These are phyloP conservation scores for Ciconia maguari DNA, from an alignment of 2,113 vertebrate genomes.

Conservation along the genomic window DNA sequence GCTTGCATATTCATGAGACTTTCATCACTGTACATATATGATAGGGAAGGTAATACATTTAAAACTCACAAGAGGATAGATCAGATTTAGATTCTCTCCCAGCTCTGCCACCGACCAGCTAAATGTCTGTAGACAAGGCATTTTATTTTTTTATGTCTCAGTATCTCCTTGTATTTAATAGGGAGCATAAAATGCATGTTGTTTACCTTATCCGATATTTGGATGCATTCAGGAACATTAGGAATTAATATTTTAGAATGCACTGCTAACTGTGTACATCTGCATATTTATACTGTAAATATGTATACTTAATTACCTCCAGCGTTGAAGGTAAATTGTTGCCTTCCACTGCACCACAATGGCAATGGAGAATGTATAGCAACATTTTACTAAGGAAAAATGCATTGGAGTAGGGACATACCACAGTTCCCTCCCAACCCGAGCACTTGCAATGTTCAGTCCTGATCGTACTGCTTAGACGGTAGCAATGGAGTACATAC, in stretches of 20 bases:
- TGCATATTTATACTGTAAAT: neutral
- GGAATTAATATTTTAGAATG: neutral
- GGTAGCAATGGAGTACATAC: too few relatives aligned
- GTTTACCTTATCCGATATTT: neutral
- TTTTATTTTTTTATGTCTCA: neutral
- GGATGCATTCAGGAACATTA: neutral
- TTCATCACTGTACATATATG: accelerated
- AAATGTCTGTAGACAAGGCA: neutral
- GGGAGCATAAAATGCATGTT: neutral
- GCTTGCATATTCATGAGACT: neutral
- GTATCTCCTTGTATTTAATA: neutral
- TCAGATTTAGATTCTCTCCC: neutral
- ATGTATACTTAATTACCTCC: neutral
- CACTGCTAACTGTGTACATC: neutral
- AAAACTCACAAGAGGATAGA: neutral
- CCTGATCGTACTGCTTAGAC: neutral
- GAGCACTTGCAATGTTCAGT: neutral
- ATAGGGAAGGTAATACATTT: neutral
- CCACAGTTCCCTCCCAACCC: neutral
- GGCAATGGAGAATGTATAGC: neutral
- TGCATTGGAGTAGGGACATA: too few relatives aligned
- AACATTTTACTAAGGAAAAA: neutral
- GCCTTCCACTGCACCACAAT: neutral
- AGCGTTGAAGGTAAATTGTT: neutral
- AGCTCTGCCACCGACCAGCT: neutral